Conservation (phyloP, 2,797 vertebrate genomes). For the Semotilus atromaculatus region DNA sequence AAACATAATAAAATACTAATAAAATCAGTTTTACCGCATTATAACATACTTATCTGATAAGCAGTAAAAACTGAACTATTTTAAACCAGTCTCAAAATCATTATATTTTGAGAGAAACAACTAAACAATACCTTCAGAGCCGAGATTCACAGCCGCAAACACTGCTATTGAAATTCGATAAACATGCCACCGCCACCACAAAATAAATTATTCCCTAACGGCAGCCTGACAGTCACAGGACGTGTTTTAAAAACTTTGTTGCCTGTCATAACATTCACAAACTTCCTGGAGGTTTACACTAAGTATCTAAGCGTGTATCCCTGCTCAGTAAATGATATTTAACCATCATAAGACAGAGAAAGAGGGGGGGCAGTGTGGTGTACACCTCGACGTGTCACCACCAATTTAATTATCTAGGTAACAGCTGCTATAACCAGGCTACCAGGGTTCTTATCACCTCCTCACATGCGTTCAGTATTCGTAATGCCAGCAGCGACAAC, state of each 20-base stretch:
- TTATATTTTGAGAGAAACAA: not conserved
- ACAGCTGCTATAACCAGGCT: slow-evolving; percentile 55
- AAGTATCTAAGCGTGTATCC: not conserved
- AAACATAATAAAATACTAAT: too few relatives aligned
- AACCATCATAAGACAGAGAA: not conserved
- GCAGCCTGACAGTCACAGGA: not conserved
- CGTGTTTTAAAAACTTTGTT: slow-evolving; percentile 7
- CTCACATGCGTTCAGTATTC: slow-evolving; percentile 33
- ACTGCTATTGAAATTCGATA: slow-evolving; percentile 3
- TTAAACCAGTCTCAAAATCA: not conserved
- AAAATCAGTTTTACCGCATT: too few relatives aligned
- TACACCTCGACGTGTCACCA: slow-evolving; percentile 47
- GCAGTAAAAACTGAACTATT: not conserved
- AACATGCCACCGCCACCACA: slow-evolving; percentile 1
- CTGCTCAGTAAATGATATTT: not conserved
- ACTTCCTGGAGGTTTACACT: not conserved
- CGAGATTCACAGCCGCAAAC: not conserved
- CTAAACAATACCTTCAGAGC: slow-evolving; percentile 3
- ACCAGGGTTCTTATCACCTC: slow-evolving; percentile 45
- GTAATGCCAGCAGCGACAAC: slow-evolving; percentile 34
- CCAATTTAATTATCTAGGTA: slow-evolving; percentile 59
- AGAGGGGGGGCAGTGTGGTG: not conserved
- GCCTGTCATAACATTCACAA: slow-evolving; percentile 2
- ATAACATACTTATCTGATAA: too few relatives aligned
- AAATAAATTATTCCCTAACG: slow-evolving; percentile 6